A percentile compares a stretch with the other conserved stretches of the same genome.
Conservation (phyloP, 2,113 vertebrate genomes). For the Kryptolebias marmoratus region DNA sequence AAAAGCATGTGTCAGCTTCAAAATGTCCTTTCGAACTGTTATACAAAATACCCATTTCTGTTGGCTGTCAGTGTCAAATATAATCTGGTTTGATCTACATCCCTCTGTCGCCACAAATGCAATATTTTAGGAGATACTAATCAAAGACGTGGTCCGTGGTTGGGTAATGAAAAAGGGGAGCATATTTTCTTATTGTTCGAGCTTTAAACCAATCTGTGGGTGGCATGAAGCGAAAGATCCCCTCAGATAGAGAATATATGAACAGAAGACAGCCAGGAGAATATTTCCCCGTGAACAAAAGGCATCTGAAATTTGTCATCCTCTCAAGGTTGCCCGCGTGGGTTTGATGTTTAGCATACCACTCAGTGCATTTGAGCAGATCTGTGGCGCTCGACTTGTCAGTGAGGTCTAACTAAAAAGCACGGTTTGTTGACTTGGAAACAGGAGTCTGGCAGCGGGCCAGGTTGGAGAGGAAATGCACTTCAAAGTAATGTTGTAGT, state of each 20-base stretch:
- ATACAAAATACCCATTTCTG: too few relatives aligned
- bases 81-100: not conserved
- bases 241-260: slow-evolving; percentile 8
- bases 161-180: slow-evolving; percentile 3
- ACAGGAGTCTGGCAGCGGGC: not conserved
- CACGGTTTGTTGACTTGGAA: not conserved
- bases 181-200: slow-evolving; percentile 1
- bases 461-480: not conserved
- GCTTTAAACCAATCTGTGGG: slow-evolving; percentile 30
- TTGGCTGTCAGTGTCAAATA: too few relatives aligned
- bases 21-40: too few relatives aligned
- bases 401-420: slow-evolving; percentile 2
- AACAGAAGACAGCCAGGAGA: slow-evolving; percentile 12
- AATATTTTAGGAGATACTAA: not conserved
- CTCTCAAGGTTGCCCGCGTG: slow-evolving; percentile 24
- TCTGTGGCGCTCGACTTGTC: not conserved
- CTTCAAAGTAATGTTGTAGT: too few relatives aligned
- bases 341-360: slow-evolving; percentile 6
- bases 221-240: slow-evolving; percentile 16
- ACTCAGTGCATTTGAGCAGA: not conserved
- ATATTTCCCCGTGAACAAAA: not conserved
- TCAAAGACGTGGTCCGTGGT: slow-evolving; percentile 10
- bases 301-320: not conserved
- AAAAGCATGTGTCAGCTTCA: not conserved
- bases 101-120: not conserved